Evolutionary conservation across 1,140 invertebrate genomes (phyloP), one percentile per base, ranked within the genome.

Genomic region (Bombus soroeensis): DNA sequence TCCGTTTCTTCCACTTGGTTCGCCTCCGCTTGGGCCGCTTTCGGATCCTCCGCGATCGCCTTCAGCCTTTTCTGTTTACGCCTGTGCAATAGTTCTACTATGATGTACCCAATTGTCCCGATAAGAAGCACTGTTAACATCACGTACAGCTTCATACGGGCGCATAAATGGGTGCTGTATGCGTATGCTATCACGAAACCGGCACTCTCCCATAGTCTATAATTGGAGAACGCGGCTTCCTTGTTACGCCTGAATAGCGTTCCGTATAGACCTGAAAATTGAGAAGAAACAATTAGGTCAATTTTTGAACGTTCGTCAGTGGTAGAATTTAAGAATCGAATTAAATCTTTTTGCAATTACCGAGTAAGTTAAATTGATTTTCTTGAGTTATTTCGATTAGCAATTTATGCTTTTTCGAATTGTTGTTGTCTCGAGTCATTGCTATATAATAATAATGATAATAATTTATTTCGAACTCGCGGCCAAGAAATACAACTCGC

Each of bases 151-250:
- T 99, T 99, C 96, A 97, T 97, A 13, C 97, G 95, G 32, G 98
- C 98, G 94, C 98, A 99, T 8, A 99, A 95, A 89, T 98, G 97
- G 6, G 98, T 98, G 82, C 97, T 98, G 94, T 98, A 98, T 1
- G 97, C 97, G 92, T 99, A 99, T 12, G 98, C 98, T 15, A 99
- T 96, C 2, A 99, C 98, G 90, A 99, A 98, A 0, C 99, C 99
- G 37, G 97, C 96, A 64, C 98, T 98, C 95, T 99, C 98, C 98
- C 99, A 99, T 32, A 99, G 96, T 70, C 99, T 97, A 95, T 98
- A 99, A 95, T 99, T 99, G 85, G 98, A 99, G 96, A 99, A 99
- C 0, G 99, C 99, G 1, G 99, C 98, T 94, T 99, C 98, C 92
- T 99, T 98, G 94, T 98, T 98, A 62, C 98, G 96, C 79, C 98